A percentile compares a stretch with the other conserved stretches of the same genome.
Evolutionary conservation across 1,140 invertebrate genomes (phyloP).

Genomic region (Platorchestia sp.): DNA sequence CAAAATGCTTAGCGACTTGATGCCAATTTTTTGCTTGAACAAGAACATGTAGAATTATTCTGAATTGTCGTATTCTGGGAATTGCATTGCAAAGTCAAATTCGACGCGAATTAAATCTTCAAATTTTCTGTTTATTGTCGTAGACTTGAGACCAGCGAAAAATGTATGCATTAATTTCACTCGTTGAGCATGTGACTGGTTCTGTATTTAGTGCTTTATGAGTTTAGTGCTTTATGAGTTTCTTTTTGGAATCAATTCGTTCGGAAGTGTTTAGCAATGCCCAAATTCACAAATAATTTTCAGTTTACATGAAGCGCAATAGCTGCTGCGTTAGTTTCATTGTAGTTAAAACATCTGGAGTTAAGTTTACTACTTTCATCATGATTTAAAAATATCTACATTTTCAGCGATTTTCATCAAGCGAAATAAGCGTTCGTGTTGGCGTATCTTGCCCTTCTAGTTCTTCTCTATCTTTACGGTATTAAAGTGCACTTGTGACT

Average conservation of each 20-base stretch:
- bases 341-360: background rate
- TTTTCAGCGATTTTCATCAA: background rate
- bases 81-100: background rate
- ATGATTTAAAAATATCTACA: background rate
- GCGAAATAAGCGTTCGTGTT: background rate
- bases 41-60: background rate
- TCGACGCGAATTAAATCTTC: background rate
- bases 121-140: too few species aligned
- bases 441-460: background rate
- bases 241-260: background rate
- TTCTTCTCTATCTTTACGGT: slow-evolving; percentile 3
- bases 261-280: background rate
- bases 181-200: background rate
- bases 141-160: background rate
- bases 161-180: background rate
- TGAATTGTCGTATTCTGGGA: background rate
- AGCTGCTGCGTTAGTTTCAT: background rate
- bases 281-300: background rate
- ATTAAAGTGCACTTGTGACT: slow-evolving; percentile 35
- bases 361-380: background rate
- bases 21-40: background rate
- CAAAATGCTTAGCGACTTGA: background rate
- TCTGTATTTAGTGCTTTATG: background rate
- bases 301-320: background rate
- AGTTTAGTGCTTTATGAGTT: background rate